Conservation (phyloP, 1,140 invertebrate genomes). For the Psix sp. region DNA sequence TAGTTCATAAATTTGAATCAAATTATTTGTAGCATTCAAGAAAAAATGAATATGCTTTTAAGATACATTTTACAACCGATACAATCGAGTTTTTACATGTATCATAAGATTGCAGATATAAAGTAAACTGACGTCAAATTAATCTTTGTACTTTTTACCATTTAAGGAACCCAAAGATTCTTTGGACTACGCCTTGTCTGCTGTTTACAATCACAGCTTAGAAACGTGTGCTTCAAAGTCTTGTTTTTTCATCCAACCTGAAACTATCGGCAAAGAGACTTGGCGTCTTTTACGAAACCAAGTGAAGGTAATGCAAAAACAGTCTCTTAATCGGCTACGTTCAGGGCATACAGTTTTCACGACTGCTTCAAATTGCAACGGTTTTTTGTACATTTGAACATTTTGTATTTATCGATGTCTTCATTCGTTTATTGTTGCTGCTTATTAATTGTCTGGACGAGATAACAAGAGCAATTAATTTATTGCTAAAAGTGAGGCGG, state of each 20-base stretch:
- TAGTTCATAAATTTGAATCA: no score
- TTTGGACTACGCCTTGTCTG: slow-evolving; percentile 67
- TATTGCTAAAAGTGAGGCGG: slow-evolving; percentile 58
- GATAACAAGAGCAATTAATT: slow-evolving; percentile 61
- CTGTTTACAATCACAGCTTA: slow-evolving; percentile 66
- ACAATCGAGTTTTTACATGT: no score
- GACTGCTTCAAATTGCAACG: no score
- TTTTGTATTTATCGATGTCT: slow-evolving; percentile 27
- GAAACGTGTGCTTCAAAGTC: slow-evolving; percentile 67
- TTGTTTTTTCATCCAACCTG: slow-evolving; percentile 68
- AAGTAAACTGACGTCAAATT: no score
- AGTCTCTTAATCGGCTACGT: slow-evolving; percentile 13
- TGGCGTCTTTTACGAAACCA: slow-evolving; percentile 72
- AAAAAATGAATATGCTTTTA: no score
- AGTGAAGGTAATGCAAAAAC: slow-evolving; percentile 65
- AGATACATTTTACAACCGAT: no score
- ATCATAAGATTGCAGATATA: no score
- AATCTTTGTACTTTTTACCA: neutral
- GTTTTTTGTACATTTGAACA: neutral
- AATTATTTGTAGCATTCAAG: no score
- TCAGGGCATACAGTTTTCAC: no score
- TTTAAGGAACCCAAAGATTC: slow-evolving; percentile 68
- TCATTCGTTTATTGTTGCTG: slow-evolving; percentile 47
- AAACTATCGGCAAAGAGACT: slow-evolving; percentile 67
- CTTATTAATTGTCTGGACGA: slow-evolving; percentile 55